A percentile compares a stretch with the other conserved stretches of the same genome.
phyloP scores from a whole-genome alignment of 2,888 invertebrate genomes.

The Ferdinandea cuprea region DNA sequence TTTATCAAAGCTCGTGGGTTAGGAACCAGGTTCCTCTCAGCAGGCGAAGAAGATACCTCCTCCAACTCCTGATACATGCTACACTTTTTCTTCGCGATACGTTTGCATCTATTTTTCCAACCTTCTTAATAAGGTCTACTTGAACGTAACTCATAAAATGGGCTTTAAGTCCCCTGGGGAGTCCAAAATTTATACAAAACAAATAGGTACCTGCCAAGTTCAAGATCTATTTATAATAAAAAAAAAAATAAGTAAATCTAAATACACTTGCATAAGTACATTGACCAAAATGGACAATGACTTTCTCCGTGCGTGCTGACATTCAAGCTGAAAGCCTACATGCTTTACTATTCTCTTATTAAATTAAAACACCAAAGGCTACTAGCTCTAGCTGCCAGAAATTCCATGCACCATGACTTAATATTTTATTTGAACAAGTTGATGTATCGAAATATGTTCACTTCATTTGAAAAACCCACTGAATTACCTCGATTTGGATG shows the following conservation, averaged over 20 bases:
- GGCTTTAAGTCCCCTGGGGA: too few relatives aligned
- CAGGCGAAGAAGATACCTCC: too few relatives aligned
- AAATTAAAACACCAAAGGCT: conserved; percentile 32
- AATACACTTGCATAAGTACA: background rate
- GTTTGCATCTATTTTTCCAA: too few relatives aligned
- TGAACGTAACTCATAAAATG: too few relatives aligned
- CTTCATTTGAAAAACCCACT: conserved; percentile 48
- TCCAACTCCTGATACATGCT: too few relatives aligned
- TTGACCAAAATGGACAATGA: background rate
- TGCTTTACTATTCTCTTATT: conserved; percentile 21
- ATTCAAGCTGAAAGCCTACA: conserved; percentile 4
- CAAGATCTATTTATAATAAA: background rate
- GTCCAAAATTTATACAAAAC: background rate
- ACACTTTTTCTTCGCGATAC: too few relatives aligned
- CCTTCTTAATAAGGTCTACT: too few relatives aligned
- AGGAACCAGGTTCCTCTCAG: too few relatives aligned
- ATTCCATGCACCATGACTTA: conserved; percentile 11
- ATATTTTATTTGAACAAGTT: conserved; percentile 55
- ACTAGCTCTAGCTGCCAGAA: background rate
- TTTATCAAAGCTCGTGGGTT: too few relatives aligned
- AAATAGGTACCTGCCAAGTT: background rate
- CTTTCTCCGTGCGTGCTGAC: conserved; percentile 8
- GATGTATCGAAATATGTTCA: conserved; percentile 20
- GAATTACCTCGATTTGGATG: conserved; percentile 38
- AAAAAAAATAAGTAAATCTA: background rate